Base-by-base conservation (phyloP, 2,888 invertebrate genomes). In the Drosophila paranaensis region DNA sequence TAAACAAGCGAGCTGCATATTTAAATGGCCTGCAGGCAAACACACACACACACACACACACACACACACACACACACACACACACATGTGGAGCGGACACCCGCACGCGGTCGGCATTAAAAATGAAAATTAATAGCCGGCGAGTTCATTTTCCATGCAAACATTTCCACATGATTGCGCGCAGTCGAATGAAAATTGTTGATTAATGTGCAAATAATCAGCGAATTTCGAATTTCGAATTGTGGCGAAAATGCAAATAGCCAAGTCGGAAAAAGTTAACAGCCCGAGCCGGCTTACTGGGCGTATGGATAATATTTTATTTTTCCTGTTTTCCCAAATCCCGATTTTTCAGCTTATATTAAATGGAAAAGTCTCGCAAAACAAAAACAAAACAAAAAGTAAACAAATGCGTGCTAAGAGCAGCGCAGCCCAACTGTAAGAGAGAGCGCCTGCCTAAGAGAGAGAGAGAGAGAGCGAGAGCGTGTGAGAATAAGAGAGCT, bases 71-170 rank as follows among this genome's bases (percentile, higher is more conserved):
- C 51, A 25, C 6, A 25, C 13, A 13, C 11, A 20, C 27, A 27
- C 27, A 27, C 27, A 27, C 27, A 2, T 27, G 20, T 13, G 0
- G 6, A 33, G 30, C 45, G 46, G 27, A 48, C 51, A 60, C 14
- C 57, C 30, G 55, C 37, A 20, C n/a, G 46, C 42, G 10, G 45
- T 20, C 30, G 40, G 27, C 48, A 50, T 71, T 76, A 45, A 54
- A 89, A 81, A 81, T 77, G 66, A 70, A 84, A 79, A 88, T 89
- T 76, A 88, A 89, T 88, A 73, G 56, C 71, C 43, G 35, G 16
- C 63, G 67, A 71, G 58, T 57, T 60, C 68, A 73, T 71, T 81
- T 74, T 74, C 63, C 66, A 73, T 67, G 71, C 74, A 74, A 68
- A 74, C 54, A 71, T 76, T 89, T 88, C 66, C 89, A 77, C 75